Percentiles rank a stretch among this genome's conserved stretches.
phyloP scores from a whole-genome alignment of 2,113 vertebrate species.

The Monarcha castaneiventris region DNA sequence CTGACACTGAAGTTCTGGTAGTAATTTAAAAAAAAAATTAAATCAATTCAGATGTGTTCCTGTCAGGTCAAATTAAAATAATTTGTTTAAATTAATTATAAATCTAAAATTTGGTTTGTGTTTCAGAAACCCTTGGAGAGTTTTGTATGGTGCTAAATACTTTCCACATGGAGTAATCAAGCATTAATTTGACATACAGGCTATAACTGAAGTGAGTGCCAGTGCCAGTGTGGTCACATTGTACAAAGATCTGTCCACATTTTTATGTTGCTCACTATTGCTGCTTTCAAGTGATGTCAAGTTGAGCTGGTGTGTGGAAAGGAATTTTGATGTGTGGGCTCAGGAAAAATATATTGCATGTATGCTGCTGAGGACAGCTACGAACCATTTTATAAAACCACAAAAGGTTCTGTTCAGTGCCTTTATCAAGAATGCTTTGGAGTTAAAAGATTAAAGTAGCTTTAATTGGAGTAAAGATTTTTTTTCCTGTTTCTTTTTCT shows the following conservation, averaged over 20 bases:
- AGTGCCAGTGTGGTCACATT: not conserved
- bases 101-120: not conserved
- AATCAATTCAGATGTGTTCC: constrained; percentile 10
- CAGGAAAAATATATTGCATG: not conserved
- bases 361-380: not conserved
- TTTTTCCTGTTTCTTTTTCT: fast-evolving
- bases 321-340: not conserved
- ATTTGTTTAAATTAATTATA: not conserved
- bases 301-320: not conserved
- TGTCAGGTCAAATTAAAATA: not conserved
- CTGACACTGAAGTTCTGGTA: not conserved
- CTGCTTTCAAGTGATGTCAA: not conserved
- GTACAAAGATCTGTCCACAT: not conserved
- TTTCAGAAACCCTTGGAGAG: not conserved
- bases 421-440: not conserved
- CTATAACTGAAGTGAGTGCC: not conserved
- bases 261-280: not conserved
- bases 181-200: not conserved
- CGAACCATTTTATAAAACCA: not conserved
- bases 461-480: not conserved
- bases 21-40: not conserved
- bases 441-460: not conserved
- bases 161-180: constrained; percentile 13
- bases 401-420: not conserved
- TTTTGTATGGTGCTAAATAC: not conserved